Evolutionary conservation across 2,888 invertebrate species (phyloP), one percentile per base, ranked within the genome.

Genomic region (Chrysolina oricalcia): DNA sequence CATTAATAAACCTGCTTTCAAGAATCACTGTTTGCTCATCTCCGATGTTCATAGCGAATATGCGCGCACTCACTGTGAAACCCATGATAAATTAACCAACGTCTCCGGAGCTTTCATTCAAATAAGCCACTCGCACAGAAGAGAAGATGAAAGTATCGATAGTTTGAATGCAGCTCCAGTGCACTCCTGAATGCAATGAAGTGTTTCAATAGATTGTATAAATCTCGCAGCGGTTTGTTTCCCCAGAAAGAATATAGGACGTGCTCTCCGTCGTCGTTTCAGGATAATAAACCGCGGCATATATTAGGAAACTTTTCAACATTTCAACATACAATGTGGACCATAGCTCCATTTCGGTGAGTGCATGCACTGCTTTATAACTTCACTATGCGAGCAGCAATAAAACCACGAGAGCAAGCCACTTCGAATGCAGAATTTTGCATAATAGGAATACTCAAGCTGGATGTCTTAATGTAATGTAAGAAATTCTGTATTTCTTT

Each of bases 201-300:
- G 74, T 76, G 71, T 72, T 76, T 74, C 72, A 68, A 73, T 70
- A 72, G 74, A 77, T 53, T 19, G 53, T 46, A 74, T 74, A 70
- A 65, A 74, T 74, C 73, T 53, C 19, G 69, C 15, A 64, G 70
- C 40, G 72, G 48, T 41, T 41, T 67, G 17, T 48, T 48, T 48
- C 17, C 62, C n/a, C 63, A n/a, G 53, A 62, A 74, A 66, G 70
- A 74, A 74, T 64, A 40, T 66, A 74, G 70, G 67, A 74, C 66
- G 70, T 74, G 19, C 64, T 19, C 19, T 65, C 17, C n/a, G 17
- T 43, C 69, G 43, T 65, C 48, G 56, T 59, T 74, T 76, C 73
- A 59, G 73, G 66, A 71, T 75, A 77, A 77, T 77, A 77, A 77
- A 77, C 77, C 73, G 75, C 67, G 59, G 62, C 73, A 77, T 77